Evolutionary conservation across 2,113 vertebrate species (phyloP).

Genomic region (Eleginops maclovinus): DNA sequence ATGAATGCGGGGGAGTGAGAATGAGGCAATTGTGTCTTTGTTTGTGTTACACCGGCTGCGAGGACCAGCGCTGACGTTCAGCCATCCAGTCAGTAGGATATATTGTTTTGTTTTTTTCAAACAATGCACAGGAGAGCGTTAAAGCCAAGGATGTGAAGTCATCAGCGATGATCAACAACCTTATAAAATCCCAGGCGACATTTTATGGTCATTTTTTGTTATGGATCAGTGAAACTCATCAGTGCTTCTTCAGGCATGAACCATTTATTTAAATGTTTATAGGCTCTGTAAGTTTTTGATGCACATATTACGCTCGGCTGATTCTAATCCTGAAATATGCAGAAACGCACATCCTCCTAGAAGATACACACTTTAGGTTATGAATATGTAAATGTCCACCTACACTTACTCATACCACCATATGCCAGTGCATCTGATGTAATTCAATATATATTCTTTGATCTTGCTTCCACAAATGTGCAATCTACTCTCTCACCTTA

Average conservation of each 20-base stretch:
- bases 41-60: not conserved
- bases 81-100: not conserved
- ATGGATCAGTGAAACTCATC: constrained; percentile 64
- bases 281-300: constrained; percentile 43
- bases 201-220: constrained; percentile 53
- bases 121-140: constrained; percentile 18
- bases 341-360: constrained; percentile 19
- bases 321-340: constrained; percentile 37
- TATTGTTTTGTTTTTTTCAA: constrained; percentile 4
- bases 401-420: constrained; percentile 8
- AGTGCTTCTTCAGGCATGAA: constrained; percentile 54
- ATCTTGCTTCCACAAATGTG: not conserved
- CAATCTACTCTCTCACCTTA: not conserved
- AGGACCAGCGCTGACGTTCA: not conserved
- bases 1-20: constrained; percentile 68
- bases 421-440: not conserved
- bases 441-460: not conserved
- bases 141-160: constrained; percentile 33
- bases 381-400: constrained; percentile 47
- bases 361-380: constrained; percentile 18
- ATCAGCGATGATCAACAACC: constrained; percentile 45
- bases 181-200: constrained; percentile 32
- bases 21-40: not conserved
- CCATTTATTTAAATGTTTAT: constrained; percentile 60
- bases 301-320: constrained; percentile 40